These are phyloP conservation scores for Nycticryphes semicollaris DNA, from an alignment of 2,113 vertebrate genomes.

Conservation along the genomic window DNA sequence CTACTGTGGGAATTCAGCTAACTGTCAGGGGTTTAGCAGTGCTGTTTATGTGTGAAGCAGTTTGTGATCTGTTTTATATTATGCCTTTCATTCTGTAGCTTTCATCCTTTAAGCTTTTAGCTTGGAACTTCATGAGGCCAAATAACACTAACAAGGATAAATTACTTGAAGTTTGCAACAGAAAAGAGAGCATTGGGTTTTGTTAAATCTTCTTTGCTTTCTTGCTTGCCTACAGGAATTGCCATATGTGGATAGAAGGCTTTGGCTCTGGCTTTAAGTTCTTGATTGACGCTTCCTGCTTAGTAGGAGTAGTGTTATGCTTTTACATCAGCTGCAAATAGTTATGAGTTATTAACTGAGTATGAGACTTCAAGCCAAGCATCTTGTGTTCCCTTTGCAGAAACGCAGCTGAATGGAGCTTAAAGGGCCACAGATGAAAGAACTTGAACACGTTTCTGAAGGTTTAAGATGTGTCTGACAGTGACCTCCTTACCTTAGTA, in stretches of 20 bases:
- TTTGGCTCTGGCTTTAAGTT: neutral
- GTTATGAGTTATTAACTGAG: constrained; percentile 75
- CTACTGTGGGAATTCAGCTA: neutral
- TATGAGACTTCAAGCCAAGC: constrained; percentile 84
- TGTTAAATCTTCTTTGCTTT: neutral
- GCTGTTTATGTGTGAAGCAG: neutral
- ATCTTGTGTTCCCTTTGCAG: constrained; percentile 96
- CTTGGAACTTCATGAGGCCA: neutral
- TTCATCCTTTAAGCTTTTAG: neutral
- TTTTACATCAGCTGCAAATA: constrained; percentile 73
- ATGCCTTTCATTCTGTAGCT: neutral
- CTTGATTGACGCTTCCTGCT: constrained; percentile 16
- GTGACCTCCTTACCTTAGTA: constrained; percentile 65
- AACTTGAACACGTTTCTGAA: constrained; percentile 71
- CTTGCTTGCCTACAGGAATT: neutral
- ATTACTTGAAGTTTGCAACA: neutral
- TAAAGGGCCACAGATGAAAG: constrained; percentile 75
- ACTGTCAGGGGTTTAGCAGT: neutral
- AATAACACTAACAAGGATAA: neutral
- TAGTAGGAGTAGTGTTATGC: constrained; percentile 46
- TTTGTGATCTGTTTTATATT: neutral
- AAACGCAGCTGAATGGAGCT: constrained; percentile 77
- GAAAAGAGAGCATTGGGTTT: neutral
- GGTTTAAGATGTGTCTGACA: constrained; percentile 64
- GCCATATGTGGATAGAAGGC: neutral